Conservation (phyloP, 23 tunicate species). For the Corella eumyota region DNA sequence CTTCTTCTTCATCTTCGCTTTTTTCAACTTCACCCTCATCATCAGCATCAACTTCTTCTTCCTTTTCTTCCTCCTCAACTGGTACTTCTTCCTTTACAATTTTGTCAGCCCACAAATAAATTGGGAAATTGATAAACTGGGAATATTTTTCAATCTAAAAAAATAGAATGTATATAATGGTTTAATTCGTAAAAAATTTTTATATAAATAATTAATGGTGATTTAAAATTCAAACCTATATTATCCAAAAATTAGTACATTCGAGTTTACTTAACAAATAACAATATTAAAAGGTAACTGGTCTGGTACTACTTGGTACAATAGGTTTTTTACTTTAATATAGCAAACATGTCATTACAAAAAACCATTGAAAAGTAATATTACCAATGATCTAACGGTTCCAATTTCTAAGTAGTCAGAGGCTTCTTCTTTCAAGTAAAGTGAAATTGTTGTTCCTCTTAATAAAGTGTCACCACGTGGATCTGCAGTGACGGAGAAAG, state of each 20-base stretch:
- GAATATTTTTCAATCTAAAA: slow-evolving; percentile 86
- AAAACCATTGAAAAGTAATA: slow-evolving; percentile 1
- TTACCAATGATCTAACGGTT: slow-evolving; percentile 70
- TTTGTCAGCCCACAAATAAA: slow-evolving; percentile 87
- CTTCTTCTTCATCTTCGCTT: slow-evolving; percentile 58
- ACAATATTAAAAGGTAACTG: no score
- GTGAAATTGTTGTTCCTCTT: slow-evolving; percentile 94
- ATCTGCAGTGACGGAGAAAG: slow-evolving; percentile 80
- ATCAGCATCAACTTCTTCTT: slow-evolving; percentile 34
- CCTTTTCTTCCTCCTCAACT: slow-evolving; percentile 87
- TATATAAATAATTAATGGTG: background rate
- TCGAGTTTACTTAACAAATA: no score
- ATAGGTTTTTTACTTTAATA: no score
- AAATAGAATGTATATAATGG: background rate
- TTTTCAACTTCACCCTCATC: slow-evolving; percentile 28
- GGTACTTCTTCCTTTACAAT: slow-evolving; percentile 94
- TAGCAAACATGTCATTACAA: no score
- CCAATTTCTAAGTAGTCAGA: slow-evolving; percentile 76
- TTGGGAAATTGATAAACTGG: slow-evolving; percentile 99
- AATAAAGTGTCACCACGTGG: slow-evolving; percentile 91
- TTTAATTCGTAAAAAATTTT: background rate
- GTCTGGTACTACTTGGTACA: no score
- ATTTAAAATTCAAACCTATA: background rate
- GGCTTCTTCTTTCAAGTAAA: slow-evolving; percentile 97
- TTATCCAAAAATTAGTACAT: background rate